These are phyloP conservation scores for Caenorhabditis brenneri DNA, from an alignment of 1,140 invertebrate species.

Conservation along the genomic window DNA sequence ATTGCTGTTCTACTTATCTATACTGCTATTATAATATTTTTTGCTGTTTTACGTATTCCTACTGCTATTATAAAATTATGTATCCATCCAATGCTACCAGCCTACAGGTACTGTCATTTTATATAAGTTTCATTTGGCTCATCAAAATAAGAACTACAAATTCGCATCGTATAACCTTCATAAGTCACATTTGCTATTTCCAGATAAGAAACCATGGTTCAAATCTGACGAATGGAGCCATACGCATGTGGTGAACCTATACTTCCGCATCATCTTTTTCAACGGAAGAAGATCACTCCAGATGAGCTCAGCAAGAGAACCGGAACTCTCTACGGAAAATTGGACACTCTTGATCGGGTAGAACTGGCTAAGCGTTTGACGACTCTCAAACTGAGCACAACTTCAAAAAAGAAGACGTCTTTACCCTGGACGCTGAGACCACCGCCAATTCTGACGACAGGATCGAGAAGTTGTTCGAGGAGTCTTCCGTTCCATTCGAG, in stretches of 20 bases:
- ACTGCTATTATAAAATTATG: no score
- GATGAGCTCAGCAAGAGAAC: slow-evolving; percentile 57
- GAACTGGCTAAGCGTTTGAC: no score
- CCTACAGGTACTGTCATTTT: no score
- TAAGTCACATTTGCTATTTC: no score
- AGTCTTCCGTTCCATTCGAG: slow-evolving; percentile 62
- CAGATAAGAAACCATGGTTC: slow-evolving; percentile 52
- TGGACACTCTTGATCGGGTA: slow-evolving; percentile 66
- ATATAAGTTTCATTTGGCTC: no score
- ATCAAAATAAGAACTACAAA: no score
- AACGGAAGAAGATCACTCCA: slow-evolving; percentile 58
- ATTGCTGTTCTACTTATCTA: no score
- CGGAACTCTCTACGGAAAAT: slow-evolving; percentile 58
- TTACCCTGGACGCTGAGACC: slow-evolving; percentile 65
- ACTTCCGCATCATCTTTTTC: slow-evolving; percentile 59
- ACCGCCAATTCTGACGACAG: slow-evolving; percentile 70
- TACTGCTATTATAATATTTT: no score
- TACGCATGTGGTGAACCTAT: slow-evolving; percentile 59
- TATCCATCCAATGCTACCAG: no score
- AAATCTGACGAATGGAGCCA: slow-evolving; percentile 60
- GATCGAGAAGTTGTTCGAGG: slow-evolving; percentile 68
- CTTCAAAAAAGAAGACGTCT: slow-evolving; percentile 69
- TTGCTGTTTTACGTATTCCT: no score
- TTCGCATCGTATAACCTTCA: no score
- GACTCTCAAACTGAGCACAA: slow-evolving; percentile 66